These are phyloP conservation scores for Epinephelus fuscoguttatus DNA, from an alignment of 2,113 vertebrate species.

Conservation along the genomic window DNA sequence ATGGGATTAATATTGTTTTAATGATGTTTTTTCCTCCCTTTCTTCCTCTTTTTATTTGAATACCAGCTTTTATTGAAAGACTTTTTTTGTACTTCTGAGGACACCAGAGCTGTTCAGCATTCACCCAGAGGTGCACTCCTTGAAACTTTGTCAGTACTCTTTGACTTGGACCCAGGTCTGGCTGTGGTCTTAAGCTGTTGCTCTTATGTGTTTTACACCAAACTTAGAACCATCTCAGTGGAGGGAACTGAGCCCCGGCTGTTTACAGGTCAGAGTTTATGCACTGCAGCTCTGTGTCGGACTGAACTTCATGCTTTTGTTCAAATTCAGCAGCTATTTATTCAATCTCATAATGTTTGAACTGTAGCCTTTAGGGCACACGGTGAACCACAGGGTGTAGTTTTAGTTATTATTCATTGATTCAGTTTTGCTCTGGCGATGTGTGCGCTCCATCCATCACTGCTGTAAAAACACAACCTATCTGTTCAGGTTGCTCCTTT, in stretches of 20 bases:
- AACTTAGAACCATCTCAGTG: neutral
- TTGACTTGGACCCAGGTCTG: constrained; percentile 8
- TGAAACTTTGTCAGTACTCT: neutral
- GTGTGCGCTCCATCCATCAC: constrained; percentile 10
- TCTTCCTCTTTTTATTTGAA: neutral
- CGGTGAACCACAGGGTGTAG: constrained; percentile 3
- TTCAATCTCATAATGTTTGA: constrained; percentile 35
- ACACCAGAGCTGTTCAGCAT: neutral
- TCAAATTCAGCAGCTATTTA: constrained; percentile 42
- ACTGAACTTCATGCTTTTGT: constrained; percentile 31
- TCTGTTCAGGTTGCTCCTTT: constrained; percentile 13
- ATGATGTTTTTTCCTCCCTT: neutral
- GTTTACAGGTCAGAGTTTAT: constrained; percentile 23
- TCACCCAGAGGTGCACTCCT: neutral
- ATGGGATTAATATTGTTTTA: neutral
- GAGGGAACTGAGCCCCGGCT: neutral
- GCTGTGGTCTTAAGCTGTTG: neutral
- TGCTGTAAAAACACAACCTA: constrained; percentile 32
- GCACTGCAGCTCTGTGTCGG: neutral
- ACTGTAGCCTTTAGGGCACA: neutral
- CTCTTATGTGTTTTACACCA: neutral
- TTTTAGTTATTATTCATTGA: constrained; percentile 37
- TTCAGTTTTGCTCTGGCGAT: constrained; percentile 1
- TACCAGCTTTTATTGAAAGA: neutral
- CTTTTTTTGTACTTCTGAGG: neutral